These are phyloP conservation scores for Plumapathes pennacea DNA, from an alignment of 92 coral and sea anemone species.

Conservation along the genomic window DNA sequence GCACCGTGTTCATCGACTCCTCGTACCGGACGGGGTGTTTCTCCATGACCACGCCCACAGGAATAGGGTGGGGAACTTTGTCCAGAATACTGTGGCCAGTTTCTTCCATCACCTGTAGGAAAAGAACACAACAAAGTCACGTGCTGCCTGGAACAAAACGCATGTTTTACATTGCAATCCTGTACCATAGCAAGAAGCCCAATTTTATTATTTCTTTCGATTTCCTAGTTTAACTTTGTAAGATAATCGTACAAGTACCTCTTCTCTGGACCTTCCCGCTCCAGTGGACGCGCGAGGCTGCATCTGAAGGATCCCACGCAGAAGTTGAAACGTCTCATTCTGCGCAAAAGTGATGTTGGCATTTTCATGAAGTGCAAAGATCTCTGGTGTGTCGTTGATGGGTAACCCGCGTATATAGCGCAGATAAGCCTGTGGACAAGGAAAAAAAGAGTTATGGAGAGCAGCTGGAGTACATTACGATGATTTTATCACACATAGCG, in stretches of 20 bases:
- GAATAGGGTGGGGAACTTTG: constrained; percentile 84
- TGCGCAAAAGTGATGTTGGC: constrained; percentile 99
- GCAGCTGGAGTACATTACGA: too few species aligned
- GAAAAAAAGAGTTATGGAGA: too few species aligned
- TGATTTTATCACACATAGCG: too few species aligned
- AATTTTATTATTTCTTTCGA: too few species aligned
- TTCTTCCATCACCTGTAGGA: constrained; percentile 92
- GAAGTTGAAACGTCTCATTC: constrained; percentile 91
- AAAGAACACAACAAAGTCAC: too few species aligned
- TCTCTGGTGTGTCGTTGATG: constrained; percentile 97
- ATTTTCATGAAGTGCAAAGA: constrained; percentile 96
- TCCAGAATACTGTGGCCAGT: constrained; percentile 88
- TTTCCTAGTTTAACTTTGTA: too few species aligned
- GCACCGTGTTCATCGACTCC: constrained; percentile 97
- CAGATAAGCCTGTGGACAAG: constrained; percentile 62
- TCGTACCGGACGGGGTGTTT: constrained; percentile 97
- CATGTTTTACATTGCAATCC: too few species aligned
- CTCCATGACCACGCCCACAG: constrained; percentile 86
- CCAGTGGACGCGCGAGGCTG: constrained; percentile 90
- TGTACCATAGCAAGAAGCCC: too few species aligned
- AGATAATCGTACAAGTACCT: too few species aligned
- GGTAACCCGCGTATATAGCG: constrained; percentile 93
- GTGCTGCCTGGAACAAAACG: too few species aligned
- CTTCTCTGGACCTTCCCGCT: constrained; percentile 93
- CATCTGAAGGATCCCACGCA: constrained; percentile 95